These are phyloP conservation scores for Drosophila meridionalis DNA, from an alignment of 2,888 invertebrate genomes.

Conservation along the genomic window DNA sequence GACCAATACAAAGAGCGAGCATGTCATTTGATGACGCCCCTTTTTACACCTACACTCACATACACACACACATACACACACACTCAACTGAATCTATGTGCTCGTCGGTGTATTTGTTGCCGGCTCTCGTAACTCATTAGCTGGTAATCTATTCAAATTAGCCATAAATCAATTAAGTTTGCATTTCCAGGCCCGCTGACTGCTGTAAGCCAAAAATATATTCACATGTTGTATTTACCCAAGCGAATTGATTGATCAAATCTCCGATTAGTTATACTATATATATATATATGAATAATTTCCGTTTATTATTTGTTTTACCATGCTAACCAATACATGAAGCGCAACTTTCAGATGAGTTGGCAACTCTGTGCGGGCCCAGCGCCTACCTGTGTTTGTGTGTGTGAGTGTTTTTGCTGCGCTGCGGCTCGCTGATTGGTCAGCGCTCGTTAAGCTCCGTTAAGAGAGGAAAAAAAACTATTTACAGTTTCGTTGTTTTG, in stretches of 20 bases:
- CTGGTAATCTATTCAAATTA: slow-evolving; percentile 72
- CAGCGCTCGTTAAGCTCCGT: slow-evolving; percentile 59
- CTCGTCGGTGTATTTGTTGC: slow-evolving; percentile 38
- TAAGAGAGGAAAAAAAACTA: slow-evolving; percentile 52
- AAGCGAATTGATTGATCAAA: slow-evolving; percentile 37
- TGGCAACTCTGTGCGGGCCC: slow-evolving; percentile 66
- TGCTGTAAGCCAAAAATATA: slow-evolving; percentile 38
- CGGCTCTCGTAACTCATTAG: slow-evolving; percentile 62
- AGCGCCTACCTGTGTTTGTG: slow-evolving; percentile 17
- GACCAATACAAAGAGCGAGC: slow-evolving; percentile 65
- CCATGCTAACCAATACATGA: slow-evolving; percentile 16
- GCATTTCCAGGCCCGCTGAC: slow-evolving; percentile 26
- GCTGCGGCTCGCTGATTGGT: slow-evolving; percentile 62
- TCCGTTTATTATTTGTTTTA: slow-evolving; percentile 6
- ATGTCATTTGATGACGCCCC: slow-evolving; percentile 59
- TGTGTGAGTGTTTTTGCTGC: slow-evolving; percentile 19
- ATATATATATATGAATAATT: slow-evolving; percentile 18
- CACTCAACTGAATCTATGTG: neutral
- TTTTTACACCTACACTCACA: slow-evolving; percentile 33
- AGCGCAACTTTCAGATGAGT: slow-evolving; percentile 31
- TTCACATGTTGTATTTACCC: slow-evolving; percentile 8
- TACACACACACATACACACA: slow-evolving; percentile 15
- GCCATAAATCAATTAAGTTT: slow-evolving; percentile 68
- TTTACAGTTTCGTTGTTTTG: slow-evolving; percentile 57
- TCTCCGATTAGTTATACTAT: slow-evolving; percentile 25